phyloP scores from a whole-genome alignment of 2,888 invertebrate genomes.

The Encarsia formosa region DNA sequence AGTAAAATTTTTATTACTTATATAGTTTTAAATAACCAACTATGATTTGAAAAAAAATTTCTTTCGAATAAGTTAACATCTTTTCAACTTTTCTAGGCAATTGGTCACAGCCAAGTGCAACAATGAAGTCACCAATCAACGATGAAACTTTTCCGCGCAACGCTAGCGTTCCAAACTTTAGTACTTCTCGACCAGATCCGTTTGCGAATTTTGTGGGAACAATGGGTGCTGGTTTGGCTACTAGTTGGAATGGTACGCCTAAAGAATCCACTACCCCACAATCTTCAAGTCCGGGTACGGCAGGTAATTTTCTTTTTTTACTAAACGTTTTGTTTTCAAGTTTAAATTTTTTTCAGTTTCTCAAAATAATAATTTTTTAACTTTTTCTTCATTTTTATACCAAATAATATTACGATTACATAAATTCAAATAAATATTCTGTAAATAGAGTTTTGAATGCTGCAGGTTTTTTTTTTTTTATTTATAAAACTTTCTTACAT shows the following conservation, averaged over 20 bases:
- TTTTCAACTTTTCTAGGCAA: conserved; percentile 33
- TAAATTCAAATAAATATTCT: too few relatives aligned
- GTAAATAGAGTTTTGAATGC: too few relatives aligned
- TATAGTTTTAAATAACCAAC: not conserved
- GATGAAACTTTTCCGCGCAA: conserved; percentile 46
- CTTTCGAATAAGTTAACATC: not conserved
- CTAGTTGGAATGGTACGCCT: conserved; percentile 50
- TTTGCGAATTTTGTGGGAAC: conserved; percentile 65
- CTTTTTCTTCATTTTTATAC: too few relatives aligned
- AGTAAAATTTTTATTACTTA: too few relatives aligned
- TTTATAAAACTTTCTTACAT: too few relatives aligned
- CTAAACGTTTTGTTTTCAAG: too few relatives aligned
- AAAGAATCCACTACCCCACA: conserved; percentile 47
- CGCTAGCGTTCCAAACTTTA: conserved; percentile 56
- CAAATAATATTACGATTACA: too few relatives aligned
- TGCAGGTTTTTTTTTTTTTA: too few relatives aligned
- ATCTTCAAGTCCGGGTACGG: conserved; percentile 45
- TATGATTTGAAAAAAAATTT: not conserved
- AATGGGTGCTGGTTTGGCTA: conserved; percentile 43
- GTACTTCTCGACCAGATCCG: conserved; percentile 60
- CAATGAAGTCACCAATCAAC: conserved; percentile 10
- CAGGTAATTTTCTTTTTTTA: conserved; percentile 27
- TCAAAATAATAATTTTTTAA: not conserved
- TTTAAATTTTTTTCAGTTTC: not conserved
- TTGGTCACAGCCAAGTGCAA: conserved; percentile 39